phyloP scores from a whole-genome alignment of 2,113 vertebrate species.

The Scomber scombrus region DNA sequence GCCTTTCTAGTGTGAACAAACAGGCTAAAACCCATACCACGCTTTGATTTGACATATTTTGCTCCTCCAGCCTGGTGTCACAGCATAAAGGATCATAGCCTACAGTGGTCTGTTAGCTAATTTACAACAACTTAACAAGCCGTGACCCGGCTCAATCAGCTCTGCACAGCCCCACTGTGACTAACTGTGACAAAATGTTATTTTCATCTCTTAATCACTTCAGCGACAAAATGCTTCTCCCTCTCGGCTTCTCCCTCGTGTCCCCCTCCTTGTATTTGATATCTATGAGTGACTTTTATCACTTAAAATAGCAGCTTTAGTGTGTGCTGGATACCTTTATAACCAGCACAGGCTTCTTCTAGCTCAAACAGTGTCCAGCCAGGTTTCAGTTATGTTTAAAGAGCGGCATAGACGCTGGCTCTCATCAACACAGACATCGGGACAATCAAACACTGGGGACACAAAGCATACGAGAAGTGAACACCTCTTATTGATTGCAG shows the following conservation, averaged over 20 bases:
- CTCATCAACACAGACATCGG: conserved; percentile 11
- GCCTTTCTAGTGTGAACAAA: conserved; percentile 6
- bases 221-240: conserved; percentile 6
- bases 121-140: not conserved
- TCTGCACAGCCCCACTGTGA: conserved; percentile 6
- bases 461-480: conserved; percentile 13
- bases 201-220: not conserved
- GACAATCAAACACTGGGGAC: conserved; percentile 11
- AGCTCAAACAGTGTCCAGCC: not conserved
- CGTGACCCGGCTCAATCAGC: conserved; percentile 13
- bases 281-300: not conserved
- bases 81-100: not conserved
- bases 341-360: not conserved
- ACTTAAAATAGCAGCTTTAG: not conserved
- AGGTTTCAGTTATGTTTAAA: too few relatives aligned
- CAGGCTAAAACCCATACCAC: not conserved
- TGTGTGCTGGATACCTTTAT: not conserved
- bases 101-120: not conserved
- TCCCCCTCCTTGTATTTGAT: not conserved
- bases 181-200: not conserved
- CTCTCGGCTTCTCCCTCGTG: not conserved
- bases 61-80: conserved; percentile 11
- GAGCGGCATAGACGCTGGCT: not conserved
- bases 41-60: conserved; percentile 25
- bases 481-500: conserved; percentile 25